These are phyloP conservation scores for Hormaphis cornu DNA, from an alignment of 1,140 invertebrate genomes.

Conservation along the genomic window DNA sequence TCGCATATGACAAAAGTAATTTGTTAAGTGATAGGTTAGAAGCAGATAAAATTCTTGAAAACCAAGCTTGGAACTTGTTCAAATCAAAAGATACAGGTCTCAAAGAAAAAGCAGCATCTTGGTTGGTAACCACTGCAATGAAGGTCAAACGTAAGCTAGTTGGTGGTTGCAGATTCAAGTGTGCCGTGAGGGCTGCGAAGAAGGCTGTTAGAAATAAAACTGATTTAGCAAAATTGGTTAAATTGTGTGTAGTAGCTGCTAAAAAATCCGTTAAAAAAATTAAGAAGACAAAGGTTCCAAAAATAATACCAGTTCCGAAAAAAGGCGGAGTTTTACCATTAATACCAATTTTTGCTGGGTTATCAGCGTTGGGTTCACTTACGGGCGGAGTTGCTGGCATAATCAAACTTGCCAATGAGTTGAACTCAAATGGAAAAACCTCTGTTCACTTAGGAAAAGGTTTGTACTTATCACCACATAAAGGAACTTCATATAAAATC, in stretches of 20 bases:
- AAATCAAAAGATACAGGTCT: constrained; percentile 41
- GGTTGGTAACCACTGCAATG: constrained; percentile 38
- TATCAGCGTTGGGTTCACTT: neutral
- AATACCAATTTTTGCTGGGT: neutral
- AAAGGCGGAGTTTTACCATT: neutral
- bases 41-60: constrained; percentile 42
- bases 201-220: neutral
- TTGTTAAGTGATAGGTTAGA: constrained; percentile 40
- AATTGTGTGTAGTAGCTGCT: neutral
- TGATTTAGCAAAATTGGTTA: neutral
- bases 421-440: neutral
- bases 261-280: neutral
- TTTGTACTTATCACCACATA: neutral
- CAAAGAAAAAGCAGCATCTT: constrained; percentile 40
- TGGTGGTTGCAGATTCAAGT: constrained; percentile 32
- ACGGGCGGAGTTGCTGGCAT: neutral
- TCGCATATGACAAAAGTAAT: constrained; percentile 42
- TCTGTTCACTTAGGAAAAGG: neutral
- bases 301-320: neutral
- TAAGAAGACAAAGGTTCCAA: neutral
- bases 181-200: neutral
- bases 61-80: constrained; percentile 42
- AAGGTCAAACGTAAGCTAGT: constrained; percentile 40
- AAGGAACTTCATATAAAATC: too few species aligned
- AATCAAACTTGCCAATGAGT: neutral